Percentiles rank a stretch among this genome's conserved stretches.
These are phyloP conservation scores for Astatoreochromis straeleni DNA, from an alignment of 2,113 vertebrate genomes.

Conservation along the genomic window DNA sequence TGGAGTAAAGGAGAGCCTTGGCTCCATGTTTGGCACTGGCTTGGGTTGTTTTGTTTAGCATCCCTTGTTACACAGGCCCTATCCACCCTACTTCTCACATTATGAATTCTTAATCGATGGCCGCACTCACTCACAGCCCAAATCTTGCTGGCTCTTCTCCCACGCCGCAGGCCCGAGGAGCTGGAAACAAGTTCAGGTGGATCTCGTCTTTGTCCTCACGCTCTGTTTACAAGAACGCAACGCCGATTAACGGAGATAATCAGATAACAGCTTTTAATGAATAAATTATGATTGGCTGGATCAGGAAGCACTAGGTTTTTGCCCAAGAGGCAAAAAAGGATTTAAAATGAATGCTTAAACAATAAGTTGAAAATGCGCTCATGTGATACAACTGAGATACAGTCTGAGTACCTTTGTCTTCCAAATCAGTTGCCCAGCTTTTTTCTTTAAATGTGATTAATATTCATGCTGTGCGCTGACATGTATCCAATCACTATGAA, in stretches of 20 bases:
- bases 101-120: slow-evolving; percentile 50
- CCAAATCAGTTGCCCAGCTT: background rate
- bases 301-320: background rate
- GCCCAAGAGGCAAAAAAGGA: background rate
- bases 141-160: background rate
- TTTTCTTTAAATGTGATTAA: background rate
- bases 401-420: background rate
- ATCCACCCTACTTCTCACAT: slow-evolving; percentile 7
- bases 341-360: background rate
- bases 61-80: slow-evolving; percentile 15
- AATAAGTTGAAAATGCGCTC: background rate
- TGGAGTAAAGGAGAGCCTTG: slow-evolving; percentile 18
- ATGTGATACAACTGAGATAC: background rate
- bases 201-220: slow-evolving; percentile 32
- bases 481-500: background rate
- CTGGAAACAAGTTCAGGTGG: slow-evolving; percentile 28
- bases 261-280: slow-evolving; percentile 54
- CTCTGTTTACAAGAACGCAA: slow-evolving; percentile 46
- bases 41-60: slow-evolving; percentile 54
- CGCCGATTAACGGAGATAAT: slow-evolving; percentile 53
- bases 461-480: background rate
- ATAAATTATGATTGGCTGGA: slow-evolving; percentile 53
- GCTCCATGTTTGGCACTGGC: slow-evolving; percentile 39
- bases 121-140: slow-evolving; percentile 1
- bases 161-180: background rate